Evolutionary conservation across 2,113 vertebrate species (phyloP).

Genomic region (Protomyctophum bolini): DNA sequence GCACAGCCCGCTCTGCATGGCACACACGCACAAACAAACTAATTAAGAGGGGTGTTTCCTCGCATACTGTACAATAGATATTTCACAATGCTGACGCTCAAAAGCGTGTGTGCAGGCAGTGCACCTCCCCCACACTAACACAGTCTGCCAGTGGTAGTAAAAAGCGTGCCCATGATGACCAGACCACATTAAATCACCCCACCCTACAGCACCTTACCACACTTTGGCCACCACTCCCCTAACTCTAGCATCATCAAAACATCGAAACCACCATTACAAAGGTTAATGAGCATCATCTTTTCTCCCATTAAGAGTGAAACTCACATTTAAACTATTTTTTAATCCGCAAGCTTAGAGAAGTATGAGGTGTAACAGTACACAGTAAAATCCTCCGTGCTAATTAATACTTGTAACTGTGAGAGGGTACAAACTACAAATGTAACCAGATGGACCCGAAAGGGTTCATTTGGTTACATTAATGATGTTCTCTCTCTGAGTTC

Average conservation of each 20-base stretch:
- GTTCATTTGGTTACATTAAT: no score
- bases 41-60: constrained; percentile 38
- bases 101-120: background rate
- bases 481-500: no score
- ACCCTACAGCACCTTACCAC: constrained; percentile 4
- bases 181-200: constrained; percentile 23
- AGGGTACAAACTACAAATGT: no score
- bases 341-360: no score
- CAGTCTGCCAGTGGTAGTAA: constrained; percentile 21
- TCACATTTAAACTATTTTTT: background rate
- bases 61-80: constrained; percentile 14
- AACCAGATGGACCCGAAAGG: no score
- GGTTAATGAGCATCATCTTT: constrained; percentile 28
- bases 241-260: background rate
- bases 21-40: constrained; percentile 36
- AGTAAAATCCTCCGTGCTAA: no score
- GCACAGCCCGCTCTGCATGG: constrained; percentile 42
- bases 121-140: constrained; percentile 3
- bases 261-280: background rate
- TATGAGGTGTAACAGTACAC: no score
- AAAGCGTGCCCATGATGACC: constrained; percentile 20
- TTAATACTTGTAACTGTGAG: no score
- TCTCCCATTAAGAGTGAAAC: constrained; percentile 12
- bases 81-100: constrained; percentile 31
- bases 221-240: background rate